These are phyloP conservation scores for Petrolisthes manimaculis DNA, from an alignment of 2,888 invertebrate species.

Conservation along the genomic window DNA sequence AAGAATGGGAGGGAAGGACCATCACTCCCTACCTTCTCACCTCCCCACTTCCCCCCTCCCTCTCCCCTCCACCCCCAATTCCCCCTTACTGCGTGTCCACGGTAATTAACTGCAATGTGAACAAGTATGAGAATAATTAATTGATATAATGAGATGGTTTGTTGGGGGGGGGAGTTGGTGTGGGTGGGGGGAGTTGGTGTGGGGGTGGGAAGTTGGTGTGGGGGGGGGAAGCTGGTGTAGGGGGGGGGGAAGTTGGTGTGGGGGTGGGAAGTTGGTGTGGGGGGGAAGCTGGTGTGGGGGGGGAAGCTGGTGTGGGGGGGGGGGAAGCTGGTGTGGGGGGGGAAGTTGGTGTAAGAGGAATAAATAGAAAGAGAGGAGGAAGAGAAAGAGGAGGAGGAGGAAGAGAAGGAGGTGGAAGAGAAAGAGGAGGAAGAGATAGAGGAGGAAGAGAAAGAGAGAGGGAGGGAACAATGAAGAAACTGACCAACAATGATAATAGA, in stretches of 20 bases:
- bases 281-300: background rate
- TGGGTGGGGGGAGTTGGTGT: background rate
- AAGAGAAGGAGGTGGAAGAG: background rate
- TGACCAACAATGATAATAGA: background rate
- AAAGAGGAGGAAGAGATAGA: background rate
- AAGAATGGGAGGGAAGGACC: too few species aligned
- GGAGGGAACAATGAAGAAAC: background rate
- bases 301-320: too few species aligned
- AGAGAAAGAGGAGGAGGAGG: conserved; percentile 1
- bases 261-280: background rate
- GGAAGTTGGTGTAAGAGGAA: too few species aligned
- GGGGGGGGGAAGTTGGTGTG: background rate
- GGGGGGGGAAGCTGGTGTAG: too few species aligned
- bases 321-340: too few species aligned
- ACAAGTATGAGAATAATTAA: too few species aligned
- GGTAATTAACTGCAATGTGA: too few species aligned
- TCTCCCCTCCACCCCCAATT: too few species aligned
- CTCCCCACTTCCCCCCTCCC: too few species aligned
- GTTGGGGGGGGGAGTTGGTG: background rate
- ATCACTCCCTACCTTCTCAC: too few species aligned
- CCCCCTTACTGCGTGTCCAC: too few species aligned
- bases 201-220: background rate
- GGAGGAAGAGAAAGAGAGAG: background rate
- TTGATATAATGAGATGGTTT: too few species aligned
- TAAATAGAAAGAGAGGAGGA: background rate